These are phyloP conservation scores for Zosterops hypoxanthus DNA, from an alignment of 2,113 vertebrate genomes.

Conservation along the genomic window DNA sequence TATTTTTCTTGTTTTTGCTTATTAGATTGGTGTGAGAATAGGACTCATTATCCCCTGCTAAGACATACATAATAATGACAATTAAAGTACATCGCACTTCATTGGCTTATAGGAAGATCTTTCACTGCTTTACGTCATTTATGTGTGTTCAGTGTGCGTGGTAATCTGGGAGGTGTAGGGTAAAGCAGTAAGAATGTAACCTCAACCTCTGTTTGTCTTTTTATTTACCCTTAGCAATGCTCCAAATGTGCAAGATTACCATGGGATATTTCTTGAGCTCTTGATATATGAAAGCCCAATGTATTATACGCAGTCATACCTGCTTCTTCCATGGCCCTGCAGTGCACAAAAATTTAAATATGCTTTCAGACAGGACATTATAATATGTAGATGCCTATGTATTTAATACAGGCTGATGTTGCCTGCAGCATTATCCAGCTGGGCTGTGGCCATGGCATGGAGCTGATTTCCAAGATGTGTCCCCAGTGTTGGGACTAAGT, in stretches of 20 bases:
- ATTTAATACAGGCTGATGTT: not conserved
- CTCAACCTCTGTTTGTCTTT: not conserved
- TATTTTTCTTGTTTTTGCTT: not conserved
- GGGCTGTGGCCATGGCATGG: fast-evolving
- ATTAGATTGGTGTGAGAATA: not conserved
- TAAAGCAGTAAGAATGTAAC: not conserved
- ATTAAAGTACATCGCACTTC: not conserved
- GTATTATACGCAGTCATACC: not conserved
- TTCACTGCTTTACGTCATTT: not conserved
- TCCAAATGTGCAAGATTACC: not conserved
- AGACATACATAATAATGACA: not conserved
- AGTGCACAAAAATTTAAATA: not conserved
- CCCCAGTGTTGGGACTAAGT: not conserved
- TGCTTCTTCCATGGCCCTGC: not conserved
- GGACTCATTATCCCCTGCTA: not conserved
- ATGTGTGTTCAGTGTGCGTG: fast-evolving
- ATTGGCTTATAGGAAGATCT: not conserved
- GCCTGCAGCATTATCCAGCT: not conserved
- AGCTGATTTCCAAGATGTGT: not conserved
- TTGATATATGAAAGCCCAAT: not conserved
- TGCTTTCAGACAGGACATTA: not conserved
- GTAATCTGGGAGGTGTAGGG: not conserved
- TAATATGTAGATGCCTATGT: fast-evolving
- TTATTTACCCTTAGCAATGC: not conserved
- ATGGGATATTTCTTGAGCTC: not conserved